Conservation (phyloP, 2,888 invertebrate genomes). For the Helobdella robusta region DNA sequence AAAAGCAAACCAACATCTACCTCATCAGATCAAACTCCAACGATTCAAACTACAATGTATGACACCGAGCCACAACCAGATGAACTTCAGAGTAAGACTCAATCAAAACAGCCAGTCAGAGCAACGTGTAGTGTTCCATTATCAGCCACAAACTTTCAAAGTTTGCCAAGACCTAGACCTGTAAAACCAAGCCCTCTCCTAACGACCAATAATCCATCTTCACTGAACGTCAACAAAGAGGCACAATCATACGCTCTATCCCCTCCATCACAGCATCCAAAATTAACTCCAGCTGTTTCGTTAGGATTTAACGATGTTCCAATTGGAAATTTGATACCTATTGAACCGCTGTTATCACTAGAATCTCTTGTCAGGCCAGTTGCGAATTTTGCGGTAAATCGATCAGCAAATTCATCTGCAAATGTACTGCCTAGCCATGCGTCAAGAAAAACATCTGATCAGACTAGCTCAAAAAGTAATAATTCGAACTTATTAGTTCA, state of each 20-base stretch:
- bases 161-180: conserved; percentile 17
- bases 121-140: conserved; percentile 15
- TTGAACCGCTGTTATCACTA: conserved; percentile 9
- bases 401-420: no score
- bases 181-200: conserved; percentile 7
- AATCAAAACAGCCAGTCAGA: conserved; percentile 8
- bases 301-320: conserved; percentile 8
- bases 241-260: background rate
- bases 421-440: no score
- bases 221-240: background rate
- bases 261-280: conserved; percentile 3
- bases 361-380: background rate
- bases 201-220: no score
- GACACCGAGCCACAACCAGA: background rate
- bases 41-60: background rate
- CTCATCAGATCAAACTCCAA: background rate
- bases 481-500: no score
- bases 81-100: background rate
- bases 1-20: background rate
- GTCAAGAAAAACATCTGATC: no score
- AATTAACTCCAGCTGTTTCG: background rate
- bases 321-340: conserved; percentile 3
- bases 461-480: no score
- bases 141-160: conserved; percentile 3
- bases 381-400: no score